A percentile compares a stretch with the other conserved stretches of the same genome.
phyloP scores from a whole-genome alignment of 2,797 vertebrate genomes.

The Moxostoma hubbsi region DNA sequence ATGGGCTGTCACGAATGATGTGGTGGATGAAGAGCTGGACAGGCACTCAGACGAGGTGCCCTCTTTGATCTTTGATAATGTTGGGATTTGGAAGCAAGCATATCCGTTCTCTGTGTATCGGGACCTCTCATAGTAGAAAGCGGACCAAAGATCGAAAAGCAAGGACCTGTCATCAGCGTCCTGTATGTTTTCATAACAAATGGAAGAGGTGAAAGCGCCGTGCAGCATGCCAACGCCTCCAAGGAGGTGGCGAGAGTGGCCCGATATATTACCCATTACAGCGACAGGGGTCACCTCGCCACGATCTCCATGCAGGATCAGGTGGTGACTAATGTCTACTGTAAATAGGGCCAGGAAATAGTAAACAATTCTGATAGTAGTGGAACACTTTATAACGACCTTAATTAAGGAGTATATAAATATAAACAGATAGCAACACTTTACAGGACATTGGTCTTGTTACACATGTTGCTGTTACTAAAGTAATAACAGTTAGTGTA shows the following conservation, averaged over 20 bases:
- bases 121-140: constrained; percentile 70
- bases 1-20: constrained; percentile 82
- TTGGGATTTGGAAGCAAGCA: constrained; percentile 87
- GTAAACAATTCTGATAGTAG: no score
- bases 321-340: constrained; percentile 68
- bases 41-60: constrained; percentile 84
- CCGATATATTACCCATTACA: constrained; percentile 80
- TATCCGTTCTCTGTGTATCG: constrained; percentile 80
- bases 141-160: constrained; percentile 65
- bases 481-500: no score
- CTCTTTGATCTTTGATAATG: constrained; percentile 82
- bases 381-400: no score
- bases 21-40: constrained; percentile 79
- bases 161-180: constrained; percentile 72
- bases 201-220: constrained; percentile 71
- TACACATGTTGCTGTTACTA: no score
- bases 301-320: constrained; percentile 81
- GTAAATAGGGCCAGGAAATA: neutral
- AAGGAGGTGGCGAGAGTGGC: constrained; percentile 76
- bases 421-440: no score
- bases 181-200: constrained; percentile 86
- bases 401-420: no score
- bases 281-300: constrained; percentile 84
- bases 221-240: constrained; percentile 58
- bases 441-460: no score